Evolutionary conservation across 2,113 vertebrate genomes (phyloP), one percentile per base, ranked within the genome.

Genomic region (Crotalus viridis): DNA sequence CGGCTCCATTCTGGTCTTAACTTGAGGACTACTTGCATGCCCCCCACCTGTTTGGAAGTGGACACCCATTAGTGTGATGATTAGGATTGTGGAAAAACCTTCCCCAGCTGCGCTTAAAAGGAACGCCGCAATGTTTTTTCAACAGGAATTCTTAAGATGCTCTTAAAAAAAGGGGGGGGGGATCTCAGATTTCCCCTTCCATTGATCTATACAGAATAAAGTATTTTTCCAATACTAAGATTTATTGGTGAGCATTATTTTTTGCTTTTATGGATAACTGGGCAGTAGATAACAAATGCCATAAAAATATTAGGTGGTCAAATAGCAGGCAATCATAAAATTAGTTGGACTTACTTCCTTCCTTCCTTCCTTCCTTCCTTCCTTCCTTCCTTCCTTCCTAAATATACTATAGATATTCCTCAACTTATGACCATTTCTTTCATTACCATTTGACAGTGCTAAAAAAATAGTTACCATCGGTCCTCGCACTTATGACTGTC

Each of bases 201-300:
- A 91, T 97, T 95, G 94, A 87, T 96, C 97, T 96, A 96, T 97
- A 97, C 97, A 98, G 97, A 98, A 98, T 98, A 98, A 98, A 98
- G 98, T 98, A 98, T 98, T 98, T 98, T 97, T 97, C 97, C 96
- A 74, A 74, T 74, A 81, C 96, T 96, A 96, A 86, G 95, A 97
- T 94, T 95, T 95, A 95, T 95, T 39, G 1, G 94, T 92, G 94
- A 94, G 94, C 93, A 3, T 64, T 46, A 64, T 59, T 59, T 33
- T 52, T 93, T 39, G 85, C 5, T 74, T 94, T 94, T 95, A 89
- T 95, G 94, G 94, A 54, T 93, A 93, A 94, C 43, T 93, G 95
- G 96, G 94, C 95, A 94, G 94, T 92, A 0, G 26, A 94, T 93
- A 93, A 89, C 48, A 91, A 96, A 94, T 54, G 93, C 91, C 22